Base-by-base conservation (phyloP, 2,797 vertebrate species). In the Sebastes hopkinsi region DNA sequence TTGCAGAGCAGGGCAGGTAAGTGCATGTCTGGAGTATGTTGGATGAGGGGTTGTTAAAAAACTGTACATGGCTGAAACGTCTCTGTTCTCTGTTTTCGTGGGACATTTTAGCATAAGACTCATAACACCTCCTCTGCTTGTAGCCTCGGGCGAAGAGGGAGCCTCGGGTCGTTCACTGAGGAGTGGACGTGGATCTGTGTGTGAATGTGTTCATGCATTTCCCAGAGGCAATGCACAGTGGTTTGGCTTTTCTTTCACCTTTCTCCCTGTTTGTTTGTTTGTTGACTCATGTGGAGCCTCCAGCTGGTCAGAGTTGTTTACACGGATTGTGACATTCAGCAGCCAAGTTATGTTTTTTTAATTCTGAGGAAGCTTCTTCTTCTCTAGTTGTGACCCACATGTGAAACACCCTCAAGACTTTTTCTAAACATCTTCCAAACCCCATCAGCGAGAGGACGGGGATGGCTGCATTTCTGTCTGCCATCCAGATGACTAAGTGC, bases 21-120 rank as follows among this genome's bases (percentile, higher is more conserved):
- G 93, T 93, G 95, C 95, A 94, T 92, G 96, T 92, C 93, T 94
- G 85, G 92, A 94, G 91, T 93, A 95, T 94, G 90, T 77, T 83
- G 89, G 82, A 88, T 90, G 85, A 87, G 85, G 75, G 91, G 86
- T 92, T 88, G 92, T 92, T 91, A 90, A 90, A 90, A 90, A 92
- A 92, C 80, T 91, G 89, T 92, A 92, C 83, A 82, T 60, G 87
- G 90, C 86, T 90, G 77, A 88, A 87, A 85, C 72, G 82, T 83
- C 82, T 72, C 4, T 14, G n/a, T 55, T 62, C 38, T 62, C 61
- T 50, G 42, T 18, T 29, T 82, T 20, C 22, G 11, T 6, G 23
- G 62, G 68, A 55, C 23, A 58, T 78, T 87, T 88, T 67, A 82
- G 67, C 25, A 73, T 55, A 72, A 85, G 13, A 55, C 58, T 66